A percentile compares a stretch with the other conserved stretches of the same genome.
These are phyloP conservation scores for Pelecanoides urinatrix DNA, from an alignment of 2,113 vertebrate species.

Conservation along the genomic window DNA sequence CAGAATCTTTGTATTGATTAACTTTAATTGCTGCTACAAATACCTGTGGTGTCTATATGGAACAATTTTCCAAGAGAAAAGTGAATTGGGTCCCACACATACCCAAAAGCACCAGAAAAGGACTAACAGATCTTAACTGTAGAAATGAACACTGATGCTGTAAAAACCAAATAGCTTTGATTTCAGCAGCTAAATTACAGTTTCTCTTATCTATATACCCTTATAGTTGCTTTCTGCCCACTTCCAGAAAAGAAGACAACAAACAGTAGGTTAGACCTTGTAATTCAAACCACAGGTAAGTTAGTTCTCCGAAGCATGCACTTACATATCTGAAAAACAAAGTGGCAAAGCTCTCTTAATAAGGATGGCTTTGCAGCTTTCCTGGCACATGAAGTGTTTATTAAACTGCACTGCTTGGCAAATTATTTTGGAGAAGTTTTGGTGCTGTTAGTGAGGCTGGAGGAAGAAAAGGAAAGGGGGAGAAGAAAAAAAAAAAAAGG, in stretches of 20 bases:
- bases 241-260: neutral
- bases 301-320: neutral
- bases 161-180: neutral
- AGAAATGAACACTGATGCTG: neutral
- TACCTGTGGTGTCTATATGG: neutral
- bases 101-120: neutral
- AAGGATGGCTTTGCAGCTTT: neutral
- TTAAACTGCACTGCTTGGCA: neutral
- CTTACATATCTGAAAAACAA: neutral
- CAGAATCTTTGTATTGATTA: neutral
- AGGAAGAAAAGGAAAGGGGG: too few species aligned
- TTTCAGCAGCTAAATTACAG: neutral
- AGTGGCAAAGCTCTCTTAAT: neutral
- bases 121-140: neutral
- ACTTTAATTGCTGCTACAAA: neutral
- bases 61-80: neutral
- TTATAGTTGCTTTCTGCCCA: neutral
- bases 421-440: neutral
- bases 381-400: neutral
- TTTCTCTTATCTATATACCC: neutral
- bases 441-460: neutral
- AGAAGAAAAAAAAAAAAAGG: neutral
- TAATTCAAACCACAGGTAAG: neutral
- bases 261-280: neutral
- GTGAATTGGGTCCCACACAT: neutral